Percentiles rank a stretch among this genome's conserved stretches.
phyloP scores from a whole-genome alignment of 2,888 invertebrate species.

The Aphrophora alni region DNA sequence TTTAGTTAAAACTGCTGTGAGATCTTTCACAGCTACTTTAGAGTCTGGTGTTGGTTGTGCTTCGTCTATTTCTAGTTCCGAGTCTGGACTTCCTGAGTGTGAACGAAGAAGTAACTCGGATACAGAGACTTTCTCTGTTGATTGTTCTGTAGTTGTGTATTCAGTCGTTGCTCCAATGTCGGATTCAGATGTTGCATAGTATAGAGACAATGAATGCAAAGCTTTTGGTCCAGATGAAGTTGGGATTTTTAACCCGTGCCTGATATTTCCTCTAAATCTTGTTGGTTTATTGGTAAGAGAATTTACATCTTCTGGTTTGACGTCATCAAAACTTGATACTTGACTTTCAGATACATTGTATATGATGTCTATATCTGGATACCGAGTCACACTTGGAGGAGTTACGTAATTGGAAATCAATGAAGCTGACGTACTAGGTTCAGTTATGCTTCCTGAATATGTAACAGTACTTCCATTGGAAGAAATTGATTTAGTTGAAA shows the following conservation, averaged over 20 bases:
- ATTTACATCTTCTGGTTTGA: slow-evolving; percentile 34
- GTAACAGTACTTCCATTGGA: neutral
- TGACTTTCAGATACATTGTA: slow-evolving; percentile 8
- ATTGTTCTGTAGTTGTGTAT: slow-evolving; percentile 4
- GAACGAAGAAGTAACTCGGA: slow-evolving; percentile 47
- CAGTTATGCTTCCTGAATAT: neutral
- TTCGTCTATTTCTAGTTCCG: slow-evolving; percentile 36
- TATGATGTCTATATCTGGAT: neutral
- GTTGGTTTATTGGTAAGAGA: slow-evolving; percentile 22
- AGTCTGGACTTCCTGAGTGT: slow-evolving; percentile 43
- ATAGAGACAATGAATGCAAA: slow-evolving; percentile 74
- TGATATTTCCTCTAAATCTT: neutral
- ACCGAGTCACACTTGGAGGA: neutral
- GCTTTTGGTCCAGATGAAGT: slow-evolving; percentile 43
- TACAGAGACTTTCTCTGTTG: slow-evolving; percentile 36
- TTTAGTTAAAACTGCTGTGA: slow-evolving; percentile 68
- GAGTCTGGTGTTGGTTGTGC: slow-evolving; percentile 45
- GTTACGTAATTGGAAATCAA: neutral
- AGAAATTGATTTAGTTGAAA: neutral
- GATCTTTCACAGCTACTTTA: slow-evolving; percentile 46
- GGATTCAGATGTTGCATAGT: slow-evolving; percentile 76
- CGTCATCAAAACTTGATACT: slow-evolving; percentile 18
- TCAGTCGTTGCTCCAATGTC: slow-evolving; percentile 58
- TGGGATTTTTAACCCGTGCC: slow-evolving; percentile 17
- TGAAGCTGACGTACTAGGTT: neutral